phyloP scores from a whole-genome alignment of 2,888 invertebrate species.

The Theretra japonica region DNA sequence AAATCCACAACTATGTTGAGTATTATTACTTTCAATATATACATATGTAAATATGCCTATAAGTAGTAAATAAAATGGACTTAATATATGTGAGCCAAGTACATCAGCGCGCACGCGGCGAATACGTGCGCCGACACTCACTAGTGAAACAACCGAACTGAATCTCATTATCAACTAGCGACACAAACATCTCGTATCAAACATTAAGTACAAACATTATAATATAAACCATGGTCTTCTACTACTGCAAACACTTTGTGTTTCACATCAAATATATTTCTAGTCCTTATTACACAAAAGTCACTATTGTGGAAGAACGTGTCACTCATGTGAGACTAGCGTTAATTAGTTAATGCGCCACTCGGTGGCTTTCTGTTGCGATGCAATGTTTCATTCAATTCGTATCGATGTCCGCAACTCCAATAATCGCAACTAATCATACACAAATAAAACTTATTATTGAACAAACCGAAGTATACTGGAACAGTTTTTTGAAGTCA shows the following conservation, averaged over 20 bases:
- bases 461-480: background rate
- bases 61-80: slow-evolving; percentile 76
- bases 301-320: slow-evolving; percentile 71
- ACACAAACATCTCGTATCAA: slow-evolving; percentile 70
- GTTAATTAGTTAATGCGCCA: slow-evolving; percentile 53
- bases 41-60: slow-evolving; percentile 80
- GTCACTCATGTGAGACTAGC: slow-evolving; percentile 71
- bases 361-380: slow-evolving; percentile 54
- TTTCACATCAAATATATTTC: slow-evolving; percentile 57
- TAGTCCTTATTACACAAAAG: slow-evolving; percentile 59
- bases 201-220: slow-evolving; percentile 73
- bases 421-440: background rate
- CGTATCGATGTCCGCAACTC: background rate
- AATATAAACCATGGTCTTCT: slow-evolving; percentile 58
- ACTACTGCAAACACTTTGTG: slow-evolving; percentile 73
- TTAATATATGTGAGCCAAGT: slow-evolving; percentile 70
- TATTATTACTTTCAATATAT: slow-evolving; percentile 82
- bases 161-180: slow-evolving; percentile 73
- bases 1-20: slow-evolving; percentile 85
- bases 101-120: slow-evolving; percentile 57
- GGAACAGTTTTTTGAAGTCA: background rate
- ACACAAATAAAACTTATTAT: background rate
- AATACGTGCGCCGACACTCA: slow-evolving; percentile 63
- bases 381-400: background rate
- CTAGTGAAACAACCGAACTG: slow-evolving; percentile 63